phyloP scores from a whole-genome alignment of 23 tunicate genomes.

The Halocynthia aurantium region DNA sequence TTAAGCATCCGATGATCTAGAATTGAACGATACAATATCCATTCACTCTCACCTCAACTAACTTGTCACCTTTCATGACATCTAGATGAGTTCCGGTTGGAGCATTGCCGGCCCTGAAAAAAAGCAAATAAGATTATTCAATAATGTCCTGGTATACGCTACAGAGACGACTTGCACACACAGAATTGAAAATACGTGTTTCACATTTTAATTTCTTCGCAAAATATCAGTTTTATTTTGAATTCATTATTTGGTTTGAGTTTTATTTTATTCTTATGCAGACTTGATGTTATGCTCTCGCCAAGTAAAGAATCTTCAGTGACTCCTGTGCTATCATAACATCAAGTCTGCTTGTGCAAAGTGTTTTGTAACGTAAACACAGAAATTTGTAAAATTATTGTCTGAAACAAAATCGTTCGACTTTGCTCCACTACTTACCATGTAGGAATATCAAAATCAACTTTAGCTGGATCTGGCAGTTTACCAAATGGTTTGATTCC shows the following conservation, averaged over 20 bases:
- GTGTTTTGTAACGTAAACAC: no score
- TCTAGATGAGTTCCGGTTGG: slow-evolving; percentile 92
- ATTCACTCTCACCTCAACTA: slow-evolving; percentile 42
- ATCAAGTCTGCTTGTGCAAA: no score
- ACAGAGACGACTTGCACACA: no score
- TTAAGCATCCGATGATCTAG: neutral
- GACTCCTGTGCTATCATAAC: no score
- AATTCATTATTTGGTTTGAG: no score
- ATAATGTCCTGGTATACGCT: no score
- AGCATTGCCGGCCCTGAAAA: slow-evolving; percentile 82
- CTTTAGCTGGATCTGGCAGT: slow-evolving; percentile 18
- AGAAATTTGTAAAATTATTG: neutral
- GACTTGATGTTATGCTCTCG: no score
- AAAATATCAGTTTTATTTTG: neutral
- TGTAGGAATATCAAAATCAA: slow-evolving; percentile 55
- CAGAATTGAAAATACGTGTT: no score
- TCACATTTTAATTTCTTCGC: no score
- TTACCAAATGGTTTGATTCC: slow-evolving; percentile 15
- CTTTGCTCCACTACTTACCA: slow-evolving; percentile 28
- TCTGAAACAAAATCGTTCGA: neutral
- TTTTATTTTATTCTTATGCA: neutral
- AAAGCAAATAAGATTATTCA: neutral
- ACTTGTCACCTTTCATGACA: slow-evolving; percentile 97
- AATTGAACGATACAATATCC: neutral
- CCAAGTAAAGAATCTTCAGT: no score